Percentiles rank a stretch among this genome's conserved stretches.
These are phyloP conservation scores for Desmodus rotundus DNA, from an alignment of 2,113 vertebrate genomes.

Conservation along the genomic window DNA sequence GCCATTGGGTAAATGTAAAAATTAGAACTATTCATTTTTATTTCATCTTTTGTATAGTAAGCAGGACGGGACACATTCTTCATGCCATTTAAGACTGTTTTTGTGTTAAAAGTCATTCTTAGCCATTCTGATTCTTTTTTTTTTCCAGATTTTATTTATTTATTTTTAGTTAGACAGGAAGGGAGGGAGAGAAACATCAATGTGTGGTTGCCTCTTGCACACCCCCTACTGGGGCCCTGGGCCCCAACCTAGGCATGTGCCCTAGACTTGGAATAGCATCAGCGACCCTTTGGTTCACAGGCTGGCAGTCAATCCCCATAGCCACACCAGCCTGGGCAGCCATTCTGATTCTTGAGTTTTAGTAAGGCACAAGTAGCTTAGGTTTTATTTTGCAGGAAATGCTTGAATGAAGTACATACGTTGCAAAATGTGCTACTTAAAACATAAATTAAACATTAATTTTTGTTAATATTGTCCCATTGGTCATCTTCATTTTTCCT, in stretches of 20 bases:
- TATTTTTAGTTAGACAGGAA: no score
- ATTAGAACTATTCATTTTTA: neutral
- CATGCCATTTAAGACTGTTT: neutral
- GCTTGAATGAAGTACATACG: neutral
- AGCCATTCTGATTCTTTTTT: neutral
- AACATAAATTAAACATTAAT: neutral
- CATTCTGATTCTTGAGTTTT: conserved; percentile 36
- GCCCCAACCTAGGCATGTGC: no score
- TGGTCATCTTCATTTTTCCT: neutral
- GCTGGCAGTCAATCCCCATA: no score
- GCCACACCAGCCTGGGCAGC: no score
- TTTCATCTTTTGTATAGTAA: neutral
- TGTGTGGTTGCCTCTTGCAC: no score
- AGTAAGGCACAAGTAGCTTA: neutral
- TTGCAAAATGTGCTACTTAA: neutral
- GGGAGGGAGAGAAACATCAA: no score
- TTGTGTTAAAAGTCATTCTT: neutral
- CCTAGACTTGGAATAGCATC: no score
- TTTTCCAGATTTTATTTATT: no score
- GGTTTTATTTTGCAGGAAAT: neutral
- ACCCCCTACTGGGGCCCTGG: no score
- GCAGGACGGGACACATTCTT: neutral
- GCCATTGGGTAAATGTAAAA: neutral
- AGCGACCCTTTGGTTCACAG: no score
- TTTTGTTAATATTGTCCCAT: neutral